Evolutionary conservation across 2,797 vertebrate species (phyloP).

Genomic region (Acropternis orthonyx): DNA sequence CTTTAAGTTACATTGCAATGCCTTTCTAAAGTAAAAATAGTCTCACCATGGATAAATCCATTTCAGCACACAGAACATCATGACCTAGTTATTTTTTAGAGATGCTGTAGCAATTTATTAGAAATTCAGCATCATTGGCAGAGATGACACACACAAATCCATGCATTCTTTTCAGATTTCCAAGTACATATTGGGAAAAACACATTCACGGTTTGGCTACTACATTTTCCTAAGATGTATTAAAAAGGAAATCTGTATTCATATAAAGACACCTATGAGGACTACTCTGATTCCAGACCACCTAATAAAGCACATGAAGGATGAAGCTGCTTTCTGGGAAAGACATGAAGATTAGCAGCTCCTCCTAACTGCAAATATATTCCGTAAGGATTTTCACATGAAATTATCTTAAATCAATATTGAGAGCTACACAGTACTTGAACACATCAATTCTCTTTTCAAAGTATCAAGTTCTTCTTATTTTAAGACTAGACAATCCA

Average conservation of each 20-base stretch:
- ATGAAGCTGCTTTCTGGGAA: not conserved
- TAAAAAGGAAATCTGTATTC: not conserved
- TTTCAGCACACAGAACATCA: not conserved
- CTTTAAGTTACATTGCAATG: not conserved
- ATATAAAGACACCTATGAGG: not conserved
- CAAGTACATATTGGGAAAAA: not conserved
- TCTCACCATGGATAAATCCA: not conserved
- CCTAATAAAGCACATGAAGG: not conserved
- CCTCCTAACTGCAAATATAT: not conserved
- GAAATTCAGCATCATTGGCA: not conserved
- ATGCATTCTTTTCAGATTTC: not conserved
- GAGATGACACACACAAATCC: not conserved
- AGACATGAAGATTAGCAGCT: not conserved
- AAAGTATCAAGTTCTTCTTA: not conserved
- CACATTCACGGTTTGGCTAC: not conserved
- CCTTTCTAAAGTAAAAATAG: not conserved
- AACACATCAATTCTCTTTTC: not conserved
- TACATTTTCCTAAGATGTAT: not conserved
- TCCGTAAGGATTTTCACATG: not conserved
- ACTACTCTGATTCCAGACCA: not conserved
- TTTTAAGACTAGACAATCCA: not conserved
- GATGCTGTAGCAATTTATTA: not conserved
- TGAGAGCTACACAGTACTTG: not conserved
- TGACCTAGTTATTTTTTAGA: not conserved
- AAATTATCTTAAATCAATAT: not conserved